Percentiles rank a stretch among this genome's conserved stretches.
These are phyloP conservation scores for Lomographa bimaculata DNA, from an alignment of 2,888 invertebrate species.

Conservation along the genomic window DNA sequence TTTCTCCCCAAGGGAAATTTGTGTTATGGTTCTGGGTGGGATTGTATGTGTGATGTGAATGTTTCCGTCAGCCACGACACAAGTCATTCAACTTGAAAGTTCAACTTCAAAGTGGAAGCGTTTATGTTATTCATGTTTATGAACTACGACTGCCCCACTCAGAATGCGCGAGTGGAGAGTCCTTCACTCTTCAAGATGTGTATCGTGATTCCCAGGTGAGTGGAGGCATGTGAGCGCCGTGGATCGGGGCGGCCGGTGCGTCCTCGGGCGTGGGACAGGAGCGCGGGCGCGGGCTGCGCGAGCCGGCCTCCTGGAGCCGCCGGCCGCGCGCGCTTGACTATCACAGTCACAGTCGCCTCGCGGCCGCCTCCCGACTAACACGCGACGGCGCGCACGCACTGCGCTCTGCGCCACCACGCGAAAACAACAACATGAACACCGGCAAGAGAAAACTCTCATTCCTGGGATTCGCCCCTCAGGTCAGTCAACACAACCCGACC, in stretches of 20 bases:
- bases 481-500: too few relatives aligned
- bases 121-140: too few relatives aligned
- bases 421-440: conserved; percentile 62
- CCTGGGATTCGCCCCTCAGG: conserved; percentile 87
- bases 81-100: too few relatives aligned
- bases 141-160: too few relatives aligned
- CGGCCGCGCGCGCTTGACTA: conserved; percentile 3
- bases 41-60: too few relatives aligned
- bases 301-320: background rate
- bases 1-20: too few relatives aligned
- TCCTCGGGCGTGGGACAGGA: conserved; percentile 14
- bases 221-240: conserved; percentile 7
- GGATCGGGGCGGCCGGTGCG: conserved; percentile 1
- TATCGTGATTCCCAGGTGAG: too few relatives aligned
- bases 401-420: conserved; percentile 27
- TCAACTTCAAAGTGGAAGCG: too few relatives aligned
- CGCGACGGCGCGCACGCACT: conserved; percentile 32
- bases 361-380: conserved; percentile 32
- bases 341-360: conserved; percentile 14
- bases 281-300: conserved; percentile 12
- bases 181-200: too few relatives aligned
- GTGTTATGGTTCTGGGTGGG: too few relatives aligned
- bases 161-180: too few relatives aligned
- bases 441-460: conserved; percentile 89
- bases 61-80: too few relatives aligned